These are phyloP conservation scores for Spisula solida DNA, from an alignment of 2,888 invertebrate species.

Conservation along the genomic window DNA sequence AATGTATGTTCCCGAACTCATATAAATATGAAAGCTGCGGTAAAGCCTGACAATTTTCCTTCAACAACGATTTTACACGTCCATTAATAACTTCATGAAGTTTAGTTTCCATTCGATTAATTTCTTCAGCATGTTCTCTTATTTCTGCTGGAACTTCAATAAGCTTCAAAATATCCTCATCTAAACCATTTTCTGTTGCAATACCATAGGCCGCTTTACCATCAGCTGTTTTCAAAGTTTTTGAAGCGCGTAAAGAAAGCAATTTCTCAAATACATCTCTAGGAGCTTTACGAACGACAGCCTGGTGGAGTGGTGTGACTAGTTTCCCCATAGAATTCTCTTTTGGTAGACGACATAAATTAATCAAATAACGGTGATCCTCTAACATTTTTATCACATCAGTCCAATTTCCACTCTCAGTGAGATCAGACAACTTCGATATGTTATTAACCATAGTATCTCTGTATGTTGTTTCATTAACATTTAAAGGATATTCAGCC, in stretches of 20 bases:
- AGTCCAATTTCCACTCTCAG: constrained; percentile 36
- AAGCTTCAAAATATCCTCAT: too few relatives aligned
- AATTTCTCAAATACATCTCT: constrained; percentile 54
- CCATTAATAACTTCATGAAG: constrained; percentile 52
- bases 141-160: constrained; percentile 54
- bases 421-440: constrained; percentile 36
- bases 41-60: constrained; percentile 51
- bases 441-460: constrained; percentile 6
- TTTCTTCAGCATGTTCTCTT: constrained; percentile 35
- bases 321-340: constrained; percentile 23
- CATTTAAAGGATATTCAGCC: constrained; percentile 54
- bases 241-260: constrained; percentile 50
- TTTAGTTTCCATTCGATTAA: constrained; percentile 56
- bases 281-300: constrained; percentile 54
- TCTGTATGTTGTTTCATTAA: constrained; percentile 30
- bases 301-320: too few relatives aligned
- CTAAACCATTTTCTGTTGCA: constrained; percentile 43
- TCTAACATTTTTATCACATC: constrained; percentile 42
- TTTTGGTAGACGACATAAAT: constrained; percentile 41
- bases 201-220: constrained; percentile 64
- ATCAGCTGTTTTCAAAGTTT: too few relatives aligned
- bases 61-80: constrained; percentile 45
- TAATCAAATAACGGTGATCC: constrained; percentile 21
- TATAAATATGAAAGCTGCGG: constrained; percentile 61
- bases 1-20: constrained; percentile 49